Base-by-base conservation (phyloP, 2,888 invertebrate genomes). In the Athalia cordata region DNA sequence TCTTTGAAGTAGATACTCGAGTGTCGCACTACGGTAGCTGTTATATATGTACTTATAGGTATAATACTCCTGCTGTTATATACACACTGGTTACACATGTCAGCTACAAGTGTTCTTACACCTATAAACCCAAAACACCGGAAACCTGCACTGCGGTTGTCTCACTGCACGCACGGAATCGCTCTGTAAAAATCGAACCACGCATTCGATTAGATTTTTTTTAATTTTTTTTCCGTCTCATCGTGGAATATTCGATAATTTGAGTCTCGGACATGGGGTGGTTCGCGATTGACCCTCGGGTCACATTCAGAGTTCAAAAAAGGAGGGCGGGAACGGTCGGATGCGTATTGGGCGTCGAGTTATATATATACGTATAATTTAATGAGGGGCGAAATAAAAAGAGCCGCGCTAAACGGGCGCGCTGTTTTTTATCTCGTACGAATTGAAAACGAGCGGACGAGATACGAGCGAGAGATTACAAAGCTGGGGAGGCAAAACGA, bases 361-460 rank as follows among this genome's bases (percentile, higher is more conserved):
- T 55, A 55, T 11, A 55, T 8, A n/a, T 55, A 55, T 8, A 29
- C n/a, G 55, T 11, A 52, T 52, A 52, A 55, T 55, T 55, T 55
- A 5, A 13, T 15, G 4, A 13, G 13, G n/a, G 55, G 55, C 7
- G 7, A 55, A n/a, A 7, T 5, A 11, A n/a, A 55, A n/a, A 55
- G 50, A 67, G 67, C 11, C 49, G 8, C 9, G 15, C 29, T 29
- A 29, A 29, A 50, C 43, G n/a, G 29, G 64, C 47, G 43, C 64
- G 64, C 66, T 11, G 47, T 49, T 11, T 13, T 9, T 72, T 72
- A 72, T 72, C 72, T 72, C 64, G 75, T 52, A 75, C 62, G 75
- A 75, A 75, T 75, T 75, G 61, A 75, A 75, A 75, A 75, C 64
- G 62, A 64, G 64, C 50, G 62, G 15, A 75, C 62, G 75, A 50